phyloP scores from a whole-genome alignment of 2,797 vertebrate genomes.

The Acropternis orthonyx region DNA sequence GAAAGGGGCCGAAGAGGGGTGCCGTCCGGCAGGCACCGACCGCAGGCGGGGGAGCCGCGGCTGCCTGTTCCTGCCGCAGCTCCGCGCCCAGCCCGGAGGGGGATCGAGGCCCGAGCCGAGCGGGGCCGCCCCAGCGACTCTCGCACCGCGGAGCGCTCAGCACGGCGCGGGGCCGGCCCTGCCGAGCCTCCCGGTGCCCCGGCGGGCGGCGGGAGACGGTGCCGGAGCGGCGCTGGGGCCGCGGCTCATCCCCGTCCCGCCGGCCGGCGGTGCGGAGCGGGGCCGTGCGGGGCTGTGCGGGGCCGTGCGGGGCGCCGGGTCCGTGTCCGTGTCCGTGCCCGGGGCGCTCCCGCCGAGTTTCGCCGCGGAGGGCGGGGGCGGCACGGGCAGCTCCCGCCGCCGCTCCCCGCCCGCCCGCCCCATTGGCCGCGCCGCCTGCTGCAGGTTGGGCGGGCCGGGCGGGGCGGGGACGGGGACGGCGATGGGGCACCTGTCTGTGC shows the following conservation, averaged over 20 bases:
- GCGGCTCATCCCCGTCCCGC: background rate
- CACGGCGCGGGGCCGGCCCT: background rate
- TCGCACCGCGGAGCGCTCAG: background rate
- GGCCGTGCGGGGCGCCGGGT: no score
- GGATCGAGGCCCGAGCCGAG: background rate
- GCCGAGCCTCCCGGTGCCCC: background rate
- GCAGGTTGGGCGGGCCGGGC: background rate
- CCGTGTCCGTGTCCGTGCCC: background rate
- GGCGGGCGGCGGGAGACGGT: background rate
- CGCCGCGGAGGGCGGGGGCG: constrained; percentile 7
- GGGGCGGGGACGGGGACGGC: background rate
- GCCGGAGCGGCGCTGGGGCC: background rate
- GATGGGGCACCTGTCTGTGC: background rate
- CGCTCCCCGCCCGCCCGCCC: background rate
- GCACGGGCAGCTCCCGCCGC: background rate
- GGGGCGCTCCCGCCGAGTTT: constrained; percentile 28
- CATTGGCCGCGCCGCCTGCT: background rate
- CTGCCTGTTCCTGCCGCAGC: background rate
- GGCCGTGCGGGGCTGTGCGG: background rate
- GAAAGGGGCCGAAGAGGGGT: background rate
- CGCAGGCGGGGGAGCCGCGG: background rate
- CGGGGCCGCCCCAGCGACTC: background rate
- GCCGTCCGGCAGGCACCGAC: background rate
- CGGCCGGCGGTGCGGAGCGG: background rate
- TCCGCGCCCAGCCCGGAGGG: background rate